phyloP scores from a whole-genome alignment of 2,113 vertebrate species.

The Mola mola region DNA sequence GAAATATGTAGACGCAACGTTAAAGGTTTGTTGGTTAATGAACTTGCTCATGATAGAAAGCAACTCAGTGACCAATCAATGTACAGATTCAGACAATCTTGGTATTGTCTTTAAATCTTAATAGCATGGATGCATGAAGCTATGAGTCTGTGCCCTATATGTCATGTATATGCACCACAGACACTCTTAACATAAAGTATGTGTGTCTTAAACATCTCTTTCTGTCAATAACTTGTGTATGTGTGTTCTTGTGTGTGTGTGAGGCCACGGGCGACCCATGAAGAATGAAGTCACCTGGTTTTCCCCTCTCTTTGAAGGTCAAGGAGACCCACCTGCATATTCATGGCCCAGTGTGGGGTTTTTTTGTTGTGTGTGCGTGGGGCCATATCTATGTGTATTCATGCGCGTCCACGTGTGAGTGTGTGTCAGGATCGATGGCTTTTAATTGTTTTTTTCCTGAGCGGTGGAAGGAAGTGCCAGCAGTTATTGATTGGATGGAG shows the following conservation, averaged over 20 bases:
- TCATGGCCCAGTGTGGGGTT: constrained; percentile 85
- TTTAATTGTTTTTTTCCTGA: constrained; percentile 99
- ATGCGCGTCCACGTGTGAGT: constrained; percentile 33
- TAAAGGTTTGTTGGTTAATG: no score
- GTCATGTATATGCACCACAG: constrained; percentile 38
- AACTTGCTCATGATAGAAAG: constrained; percentile 14
- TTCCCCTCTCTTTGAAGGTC: constrained; percentile 92
- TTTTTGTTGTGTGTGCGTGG: constrained; percentile 21
- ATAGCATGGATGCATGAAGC: background rate
- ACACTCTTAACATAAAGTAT: constrained; percentile 42
- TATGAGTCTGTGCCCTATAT: no score
- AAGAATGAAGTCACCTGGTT: constrained; percentile 86
- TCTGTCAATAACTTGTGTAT: constrained; percentile 48
- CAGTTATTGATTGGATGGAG: constrained; percentile 90
- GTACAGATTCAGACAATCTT: background rate
- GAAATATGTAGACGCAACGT: no score
- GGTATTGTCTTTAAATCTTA: no score
- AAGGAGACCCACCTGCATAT: constrained; percentile 99
- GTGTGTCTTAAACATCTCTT: constrained; percentile 28
- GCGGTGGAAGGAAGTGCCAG: constrained; percentile 97
- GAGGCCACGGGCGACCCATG: constrained; percentile 64
- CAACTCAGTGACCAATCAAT: constrained; percentile 10
- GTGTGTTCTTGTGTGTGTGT: constrained; percentile 31
- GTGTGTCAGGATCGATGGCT: constrained; percentile 88
- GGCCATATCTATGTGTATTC: constrained; percentile 32